Percentiles rank a stretch among this genome's conserved stretches.
These are phyloP conservation scores for Cyphomyrus plagiostoma DNA, from an alignment of 2,113 vertebrate genomes.

Conservation along the genomic window DNA sequence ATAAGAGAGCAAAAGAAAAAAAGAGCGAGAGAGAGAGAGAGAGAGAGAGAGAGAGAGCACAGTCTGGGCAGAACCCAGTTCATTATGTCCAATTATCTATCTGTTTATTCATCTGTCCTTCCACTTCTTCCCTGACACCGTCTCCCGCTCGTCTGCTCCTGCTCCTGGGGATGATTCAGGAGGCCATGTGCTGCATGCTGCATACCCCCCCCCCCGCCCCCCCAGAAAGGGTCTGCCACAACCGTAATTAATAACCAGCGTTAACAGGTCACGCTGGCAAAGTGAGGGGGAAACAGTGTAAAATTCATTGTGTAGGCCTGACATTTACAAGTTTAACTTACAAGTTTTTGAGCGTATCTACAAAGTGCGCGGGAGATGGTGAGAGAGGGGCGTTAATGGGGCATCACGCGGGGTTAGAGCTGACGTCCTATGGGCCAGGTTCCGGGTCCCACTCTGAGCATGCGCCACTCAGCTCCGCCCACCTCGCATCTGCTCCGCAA, in stretches of 20 bases:
- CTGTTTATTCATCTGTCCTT: conserved; percentile 19
- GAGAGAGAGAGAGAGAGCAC: background rate
- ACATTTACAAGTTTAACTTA: conserved; percentile 11
- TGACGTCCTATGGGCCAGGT: background rate
- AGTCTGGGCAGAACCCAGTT: background rate
- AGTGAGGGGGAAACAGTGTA: background rate
- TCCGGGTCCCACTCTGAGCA: background rate
- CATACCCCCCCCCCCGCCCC: background rate
- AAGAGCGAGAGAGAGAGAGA: background rate
- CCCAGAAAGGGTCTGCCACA: background rate
- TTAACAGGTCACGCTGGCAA: background rate
- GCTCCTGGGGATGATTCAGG: background rate
- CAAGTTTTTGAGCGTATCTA: background rate
- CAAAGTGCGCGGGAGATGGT: background rate
- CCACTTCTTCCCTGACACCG: background rate
- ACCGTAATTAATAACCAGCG: conserved; percentile 9
- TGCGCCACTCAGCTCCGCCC: conserved; percentile 45
- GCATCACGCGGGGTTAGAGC: background rate
- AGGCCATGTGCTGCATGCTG: background rate
- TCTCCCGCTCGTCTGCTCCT: background rate
- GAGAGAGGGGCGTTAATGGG: background rate
- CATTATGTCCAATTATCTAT: conserved; percentile 12
- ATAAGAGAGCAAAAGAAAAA: background rate
- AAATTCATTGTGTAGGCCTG: background rate
- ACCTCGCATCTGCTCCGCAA: conserved; percentile 65